phyloP scores from a whole-genome alignment of 1,140 invertebrate genomes.

The Ostrea denselamellosa region DNA sequence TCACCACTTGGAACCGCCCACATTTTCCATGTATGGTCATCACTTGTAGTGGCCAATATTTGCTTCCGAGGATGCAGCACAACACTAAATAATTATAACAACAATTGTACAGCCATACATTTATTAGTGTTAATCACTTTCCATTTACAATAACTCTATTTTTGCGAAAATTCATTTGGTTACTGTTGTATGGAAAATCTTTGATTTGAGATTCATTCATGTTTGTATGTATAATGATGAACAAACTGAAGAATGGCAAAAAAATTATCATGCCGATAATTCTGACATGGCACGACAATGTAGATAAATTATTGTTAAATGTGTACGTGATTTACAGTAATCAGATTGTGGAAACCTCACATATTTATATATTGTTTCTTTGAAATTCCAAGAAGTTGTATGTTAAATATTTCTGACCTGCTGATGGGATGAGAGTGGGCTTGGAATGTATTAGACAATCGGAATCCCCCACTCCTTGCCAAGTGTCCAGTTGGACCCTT shows the following conservation, averaged over 20 bases:
- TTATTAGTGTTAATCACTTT: not conserved
- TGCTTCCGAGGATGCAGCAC: conserved; percentile 78
- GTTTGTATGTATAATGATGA: no score
- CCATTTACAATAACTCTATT: no score
- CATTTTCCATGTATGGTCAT: conserved; percentile 79
- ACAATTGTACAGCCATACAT: not conserved
- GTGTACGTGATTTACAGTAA: not conserved
- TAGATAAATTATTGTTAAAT: no score
- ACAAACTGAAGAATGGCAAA: not conserved
- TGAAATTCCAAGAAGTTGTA: not conserved
- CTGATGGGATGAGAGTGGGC: conserved; percentile 77
- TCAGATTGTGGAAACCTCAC: not conserved
- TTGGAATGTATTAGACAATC: conserved; percentile 74
- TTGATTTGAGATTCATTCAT: no score
- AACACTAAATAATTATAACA: conserved; percentile 64
- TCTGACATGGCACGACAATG: no score
- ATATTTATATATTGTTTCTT: not conserved
- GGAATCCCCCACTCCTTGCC: conserved; percentile 75
- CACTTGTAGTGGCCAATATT: conserved; percentile 78
- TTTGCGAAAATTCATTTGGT: no score
- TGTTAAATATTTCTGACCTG: conserved; percentile 67
- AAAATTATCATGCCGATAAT: no score
- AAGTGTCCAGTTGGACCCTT: conserved; percentile 73
- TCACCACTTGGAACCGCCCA: conserved; percentile 78
- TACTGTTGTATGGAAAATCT: no score